Evolutionary conservation across 2,888 invertebrate genomes (phyloP).

Genomic region (Mimachlamys varia): DNA sequence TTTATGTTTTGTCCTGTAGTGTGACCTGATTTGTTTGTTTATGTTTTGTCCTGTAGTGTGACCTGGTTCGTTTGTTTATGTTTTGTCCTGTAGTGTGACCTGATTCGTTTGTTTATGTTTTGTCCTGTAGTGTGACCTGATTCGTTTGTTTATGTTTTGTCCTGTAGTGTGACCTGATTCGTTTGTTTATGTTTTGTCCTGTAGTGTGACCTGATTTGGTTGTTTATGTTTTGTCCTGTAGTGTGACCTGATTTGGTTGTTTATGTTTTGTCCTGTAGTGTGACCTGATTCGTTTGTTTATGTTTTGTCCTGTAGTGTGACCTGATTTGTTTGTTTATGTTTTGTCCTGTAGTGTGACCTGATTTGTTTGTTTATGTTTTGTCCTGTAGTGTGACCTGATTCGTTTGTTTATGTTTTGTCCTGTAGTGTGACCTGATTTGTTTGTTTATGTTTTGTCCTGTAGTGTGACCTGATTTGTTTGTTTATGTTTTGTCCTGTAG

Average conservation of each 20-base stretch:
- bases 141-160: constrained; percentile 59
- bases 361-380: constrained; percentile 59
- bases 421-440: background rate
- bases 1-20: constrained; percentile 58
- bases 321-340: constrained; percentile 50
- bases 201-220: background rate
- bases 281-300: background rate
- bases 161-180: background rate
- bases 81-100: constrained; percentile 56
- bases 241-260: background rate
- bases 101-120: constrained; percentile 58
- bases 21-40: background rate
- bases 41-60: constrained; percentile 58
- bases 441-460: constrained; percentile 59
- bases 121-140: background rate
- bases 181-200: constrained; percentile 59
- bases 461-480: background rate
- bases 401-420: constrained; percentile 59
- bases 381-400: background rate
- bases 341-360: constrained; percentile 48
- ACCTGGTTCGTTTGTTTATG: constrained; percentile 19
- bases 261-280: constrained; percentile 58
- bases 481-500: constrained; percentile 58
- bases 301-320: constrained; percentile 57
- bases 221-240: constrained; percentile 58